phyloP scores from a whole-genome alignment of 2,113 vertebrate species.

The Alouatta palliata region DNA sequence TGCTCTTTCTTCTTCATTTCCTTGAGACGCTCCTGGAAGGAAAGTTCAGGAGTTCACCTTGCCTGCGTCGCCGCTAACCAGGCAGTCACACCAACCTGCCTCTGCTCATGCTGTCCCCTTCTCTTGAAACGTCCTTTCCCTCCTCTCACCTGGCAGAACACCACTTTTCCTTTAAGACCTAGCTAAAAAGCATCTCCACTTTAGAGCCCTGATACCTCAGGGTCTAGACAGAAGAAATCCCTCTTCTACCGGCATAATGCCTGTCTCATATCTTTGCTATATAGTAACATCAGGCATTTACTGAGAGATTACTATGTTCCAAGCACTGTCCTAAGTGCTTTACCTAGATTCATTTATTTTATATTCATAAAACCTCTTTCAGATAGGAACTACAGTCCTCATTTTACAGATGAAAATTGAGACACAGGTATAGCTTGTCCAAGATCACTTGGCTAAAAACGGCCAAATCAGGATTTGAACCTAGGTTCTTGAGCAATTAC shows the following conservation, averaged over 20 bases:
- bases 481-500: not conserved
- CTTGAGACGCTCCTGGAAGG: conserved; percentile 30
- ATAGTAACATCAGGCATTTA: not conserved
- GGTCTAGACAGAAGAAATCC: not conserved
- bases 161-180: not conserved
- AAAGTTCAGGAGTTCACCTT: conserved; percentile 59
- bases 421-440: not conserved
- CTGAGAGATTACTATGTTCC: not conserved
- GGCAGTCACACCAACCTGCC: not conserved
- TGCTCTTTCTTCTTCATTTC: conserved; percentile 67
- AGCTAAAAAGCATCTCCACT: no score
- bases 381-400: not conserved
- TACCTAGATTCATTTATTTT: not conserved
- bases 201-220: not conserved
- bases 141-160: not conserved
- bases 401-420: not conserved
- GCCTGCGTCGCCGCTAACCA: not conserved
- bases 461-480: not conserved
- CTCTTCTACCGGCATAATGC: not conserved
- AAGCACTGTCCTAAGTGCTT: not conserved
- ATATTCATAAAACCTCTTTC: not conserved
- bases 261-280: not conserved
- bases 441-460: not conserved
- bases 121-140: not conserved
- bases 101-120: not conserved